A percentile compares a stretch with the other conserved stretches of the same genome.
Evolutionary conservation across 2,797 vertebrate genomes (phyloP).

Genomic region (Eupleurogrammus muticus): DNA sequence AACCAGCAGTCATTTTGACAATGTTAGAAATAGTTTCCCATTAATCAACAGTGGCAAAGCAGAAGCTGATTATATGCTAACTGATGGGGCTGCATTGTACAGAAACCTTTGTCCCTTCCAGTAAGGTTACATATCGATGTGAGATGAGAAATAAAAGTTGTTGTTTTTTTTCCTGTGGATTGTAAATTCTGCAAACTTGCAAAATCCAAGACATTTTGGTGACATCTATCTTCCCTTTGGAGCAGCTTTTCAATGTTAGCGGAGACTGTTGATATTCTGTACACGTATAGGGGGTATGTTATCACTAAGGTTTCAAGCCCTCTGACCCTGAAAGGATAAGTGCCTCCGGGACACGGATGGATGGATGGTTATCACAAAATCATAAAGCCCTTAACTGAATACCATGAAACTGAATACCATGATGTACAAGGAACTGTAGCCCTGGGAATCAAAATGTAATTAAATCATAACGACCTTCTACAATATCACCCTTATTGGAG

Average conservation of each 20-base stretch:
- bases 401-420: slow-evolving; percentile 7
- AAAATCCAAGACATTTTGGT: slow-evolving; percentile 10
- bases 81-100: slow-evolving; percentile 13
- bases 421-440: slow-evolving; percentile 3
- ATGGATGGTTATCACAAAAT: slow-evolving; percentile 22
- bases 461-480: slow-evolving; percentile 25
- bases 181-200: not conserved
- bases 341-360: not conserved
- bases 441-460: slow-evolving; percentile 15
- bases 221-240: not conserved
- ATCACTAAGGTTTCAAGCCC: not conserved
- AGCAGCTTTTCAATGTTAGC: not conserved
- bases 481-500: slow-evolving; percentile 18
- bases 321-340: not conserved
- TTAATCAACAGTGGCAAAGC: slow-evolving; percentile 43
- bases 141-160: too few relatives aligned
- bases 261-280: slow-evolving; percentile 6
- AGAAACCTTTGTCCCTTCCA: slow-evolving; percentile 29
- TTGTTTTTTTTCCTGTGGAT: too few relatives aligned
- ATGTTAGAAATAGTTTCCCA: slow-evolving; percentile 45
- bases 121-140: slow-evolving; percentile 38
- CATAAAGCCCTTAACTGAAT: slow-evolving; percentile 4
- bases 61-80: slow-evolving; percentile 28
- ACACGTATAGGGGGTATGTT: not conserved
- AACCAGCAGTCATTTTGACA: slow-evolving; percentile 35